Evolutionary conservation across 1,140 invertebrate genomes (phyloP).

Genomic region (Artemia franciscana): DNA sequence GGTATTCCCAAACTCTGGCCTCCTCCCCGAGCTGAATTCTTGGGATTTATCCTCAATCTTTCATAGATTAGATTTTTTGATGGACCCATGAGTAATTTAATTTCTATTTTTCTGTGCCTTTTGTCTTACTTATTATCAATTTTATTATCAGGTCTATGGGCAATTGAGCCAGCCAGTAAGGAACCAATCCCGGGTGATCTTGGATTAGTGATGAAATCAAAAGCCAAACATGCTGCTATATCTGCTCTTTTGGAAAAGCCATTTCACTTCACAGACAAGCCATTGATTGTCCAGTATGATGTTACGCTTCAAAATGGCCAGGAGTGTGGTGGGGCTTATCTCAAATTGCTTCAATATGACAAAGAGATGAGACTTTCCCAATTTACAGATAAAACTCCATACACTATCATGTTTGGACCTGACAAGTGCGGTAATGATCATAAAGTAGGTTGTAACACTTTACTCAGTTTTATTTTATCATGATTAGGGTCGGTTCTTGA

Average conservation of each 20-base stretch:
- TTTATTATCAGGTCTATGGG: constrained; percentile 33
- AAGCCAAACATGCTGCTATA: constrained; percentile 90
- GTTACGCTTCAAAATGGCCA: constrained; percentile 73
- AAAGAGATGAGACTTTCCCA: constrained; percentile 44
- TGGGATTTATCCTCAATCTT: too few relatives aligned
- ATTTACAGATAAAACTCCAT: constrained; percentile 88
- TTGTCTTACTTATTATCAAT: neutral
- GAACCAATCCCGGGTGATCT: constrained; percentile 55
- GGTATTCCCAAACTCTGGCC: too few relatives aligned
- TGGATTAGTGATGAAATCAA: constrained; percentile 74
- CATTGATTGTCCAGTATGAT: constrained; percentile 85
- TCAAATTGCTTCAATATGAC: constrained; percentile 58
- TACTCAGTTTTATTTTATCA: too few relatives aligned
- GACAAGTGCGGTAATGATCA: constrained; percentile 94
- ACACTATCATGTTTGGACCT: constrained; percentile 97
- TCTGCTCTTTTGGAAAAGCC: constrained; percentile 49
- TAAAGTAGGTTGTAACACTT: constrained; percentile 39
- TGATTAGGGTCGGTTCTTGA: too few relatives aligned
- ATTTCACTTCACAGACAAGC: constrained; percentile 65
- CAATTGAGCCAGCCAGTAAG: constrained; percentile 47
- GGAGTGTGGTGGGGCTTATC: constrained; percentile 93
- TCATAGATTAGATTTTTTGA: too few relatives aligned
- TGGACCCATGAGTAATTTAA: too few relatives aligned
- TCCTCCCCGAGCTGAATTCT: too few relatives aligned
- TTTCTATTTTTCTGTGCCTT: too few relatives aligned